Conservation (phyloP, 2,797 vertebrate species). For the Sitta carolinensis region DNA sequence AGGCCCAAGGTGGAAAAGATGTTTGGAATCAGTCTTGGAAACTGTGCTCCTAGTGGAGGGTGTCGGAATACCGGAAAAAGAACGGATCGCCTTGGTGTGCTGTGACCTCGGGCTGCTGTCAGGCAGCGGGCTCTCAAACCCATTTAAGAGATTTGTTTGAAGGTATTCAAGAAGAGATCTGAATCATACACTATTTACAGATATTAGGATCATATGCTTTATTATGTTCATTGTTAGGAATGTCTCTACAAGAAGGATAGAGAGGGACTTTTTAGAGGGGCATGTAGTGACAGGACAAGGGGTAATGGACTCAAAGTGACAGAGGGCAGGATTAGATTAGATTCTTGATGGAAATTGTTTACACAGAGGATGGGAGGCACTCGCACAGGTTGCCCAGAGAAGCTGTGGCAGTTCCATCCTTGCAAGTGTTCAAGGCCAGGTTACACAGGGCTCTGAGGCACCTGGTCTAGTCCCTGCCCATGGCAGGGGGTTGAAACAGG, state of each 20-base stretch:
- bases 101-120: too few species aligned
- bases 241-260: background rate
- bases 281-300: background rate
- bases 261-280: background rate
- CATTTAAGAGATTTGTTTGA: background rate
- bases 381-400: background rate
- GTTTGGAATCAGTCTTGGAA: background rate
- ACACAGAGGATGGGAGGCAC: background rate
- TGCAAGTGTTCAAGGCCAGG: background rate
- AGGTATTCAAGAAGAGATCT: background rate
- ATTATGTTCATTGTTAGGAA: background rate
- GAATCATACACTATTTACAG: background rate
- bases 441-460: background rate
- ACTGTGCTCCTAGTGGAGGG: rapidly evolving
- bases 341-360: background rate
- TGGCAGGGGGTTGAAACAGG: rapidly evolving
- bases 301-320: background rate
- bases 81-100: background rate
- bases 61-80: too few species aligned
- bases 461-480: background rate
- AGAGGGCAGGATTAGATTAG: background rate
- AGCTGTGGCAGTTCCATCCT: background rate
- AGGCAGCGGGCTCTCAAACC: background rate
- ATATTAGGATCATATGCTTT: background rate
- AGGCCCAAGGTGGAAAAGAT: rapidly evolving